Evolutionary conservation across 2,797 vertebrate species (phyloP), one percentile per base, ranked within the genome.

Genomic region (Oreortyx pictus): DNA sequence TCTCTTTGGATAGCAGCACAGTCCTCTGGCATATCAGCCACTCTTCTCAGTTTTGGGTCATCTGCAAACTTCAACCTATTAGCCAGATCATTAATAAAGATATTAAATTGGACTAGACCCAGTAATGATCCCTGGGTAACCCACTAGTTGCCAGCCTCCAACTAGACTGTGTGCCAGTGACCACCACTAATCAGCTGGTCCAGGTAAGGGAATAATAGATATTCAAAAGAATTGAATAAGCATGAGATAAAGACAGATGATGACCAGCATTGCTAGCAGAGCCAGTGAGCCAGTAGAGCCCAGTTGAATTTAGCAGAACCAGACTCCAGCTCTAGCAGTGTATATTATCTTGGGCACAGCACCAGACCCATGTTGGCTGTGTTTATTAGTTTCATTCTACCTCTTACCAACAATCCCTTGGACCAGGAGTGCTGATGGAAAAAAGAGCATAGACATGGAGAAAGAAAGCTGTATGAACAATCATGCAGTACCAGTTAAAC

Each of bases 281-380:
- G 16, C 9, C 11, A 52, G 7, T 16, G 74, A 67, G 33, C 16
- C 62, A 50, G 59, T 59, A 35, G 71, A n/a, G 1, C 22, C 46
- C 43, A 74, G 33, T 14, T 82, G 66, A 39, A 37, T 82, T 70
- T 0, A 56, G 68, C 24, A 82, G 89, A 86, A 41, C 47, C 72
- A 73, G 27, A 47, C 5, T 71, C n/a, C 31, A 0, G 0, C 3
- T 61, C 52, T 23, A 71, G 44, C 39, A 50, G 7, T 4, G 33
- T 11, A 7, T 20, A 54, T 31, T 52, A 22, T 15, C 11, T 85
- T 3, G 3, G 66, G 41, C 76, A 46, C 0, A 0, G 46, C 61
- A n/a, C 18, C 57, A 68, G 47, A 41, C 23, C 41, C 54, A 8
- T 1, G 1, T 35, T 76, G 71, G 43, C 64, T 86, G 52, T 60